Conservation (phyloP, 2,797 vertebrate genomes). For the Chelidonichthys spinosus region DNA sequence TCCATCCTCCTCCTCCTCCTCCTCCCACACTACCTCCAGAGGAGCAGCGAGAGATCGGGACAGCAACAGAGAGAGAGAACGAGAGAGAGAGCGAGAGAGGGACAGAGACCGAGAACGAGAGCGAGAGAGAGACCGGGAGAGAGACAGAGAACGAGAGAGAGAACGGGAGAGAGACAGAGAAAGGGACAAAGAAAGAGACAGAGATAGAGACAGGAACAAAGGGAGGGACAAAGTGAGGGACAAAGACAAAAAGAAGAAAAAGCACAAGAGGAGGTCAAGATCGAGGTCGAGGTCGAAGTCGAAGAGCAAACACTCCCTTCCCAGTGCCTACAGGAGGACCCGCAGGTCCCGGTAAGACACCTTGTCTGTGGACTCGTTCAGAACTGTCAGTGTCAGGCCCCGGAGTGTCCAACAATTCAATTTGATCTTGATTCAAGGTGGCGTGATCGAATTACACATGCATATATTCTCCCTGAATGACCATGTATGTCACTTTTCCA, state of each 20-base stretch:
- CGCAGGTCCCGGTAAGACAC: constrained; percentile 89
- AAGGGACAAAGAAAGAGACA: neutral
- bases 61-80: neutral
- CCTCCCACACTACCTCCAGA: constrained; percentile 61
- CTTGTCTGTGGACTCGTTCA: neutral
- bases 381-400: neutral
- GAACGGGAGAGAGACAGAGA: neutral
- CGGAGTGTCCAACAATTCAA: neutral
- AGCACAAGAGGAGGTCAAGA: constrained; percentile 91
- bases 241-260: constrained; percentile 95
- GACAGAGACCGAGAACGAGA: neutral
- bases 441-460: neutral
- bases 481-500: neutral
- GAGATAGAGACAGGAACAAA: constrained; percentile 33
- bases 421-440: neutral
- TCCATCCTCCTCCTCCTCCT: constrained; percentile 63
- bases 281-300: constrained; percentile 90
- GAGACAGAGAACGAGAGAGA: constrained; percentile 69
- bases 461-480: neutral
- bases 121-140: constrained; percentile 63
- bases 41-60: constrained; percentile 49
- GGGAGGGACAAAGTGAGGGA: constrained; percentile 74
- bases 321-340: constrained; percentile 92
- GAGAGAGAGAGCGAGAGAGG: constrained; percentile 16
- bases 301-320: constrained; percentile 92